These are phyloP conservation scores for Teleopsis dalmanni DNA, from an alignment of 1,140 invertebrate genomes.

Conservation along the genomic window DNA sequence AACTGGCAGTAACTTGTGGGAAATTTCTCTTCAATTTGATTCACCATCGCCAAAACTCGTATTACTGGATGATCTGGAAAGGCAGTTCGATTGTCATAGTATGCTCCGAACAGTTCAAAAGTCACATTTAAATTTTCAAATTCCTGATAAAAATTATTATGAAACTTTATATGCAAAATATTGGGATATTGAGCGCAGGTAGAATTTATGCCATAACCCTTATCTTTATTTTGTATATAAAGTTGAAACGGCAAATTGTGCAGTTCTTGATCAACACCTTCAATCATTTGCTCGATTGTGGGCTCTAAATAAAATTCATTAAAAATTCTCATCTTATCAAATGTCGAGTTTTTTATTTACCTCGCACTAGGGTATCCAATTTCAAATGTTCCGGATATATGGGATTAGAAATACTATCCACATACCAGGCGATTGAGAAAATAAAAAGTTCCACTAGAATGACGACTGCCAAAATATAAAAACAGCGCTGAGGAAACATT, in stretches of 20 bases:
- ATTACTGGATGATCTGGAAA: constrained; percentile 63
- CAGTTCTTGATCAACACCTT: constrained; percentile 22
- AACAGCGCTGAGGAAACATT: too few species aligned
- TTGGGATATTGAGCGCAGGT: constrained; percentile 24
- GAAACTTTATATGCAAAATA: constrained; percentile 22
- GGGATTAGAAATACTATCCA: too few species aligned
- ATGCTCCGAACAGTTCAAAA: constrained; percentile 81
- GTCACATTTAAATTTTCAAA: constrained; percentile 69
- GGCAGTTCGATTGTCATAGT: constrained; percentile 68
- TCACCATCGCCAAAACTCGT: constrained; percentile 76
- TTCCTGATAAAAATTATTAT: constrained; percentile 63
- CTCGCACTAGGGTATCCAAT: too few species aligned
- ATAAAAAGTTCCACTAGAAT: too few species aligned
- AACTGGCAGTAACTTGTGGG: constrained; percentile 65
- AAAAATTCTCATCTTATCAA: too few species aligned
- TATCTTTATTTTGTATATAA: constrained; percentile 18
- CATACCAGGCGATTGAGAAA: too few species aligned
- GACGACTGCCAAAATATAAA: too few species aligned
- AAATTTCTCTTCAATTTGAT: constrained; percentile 64
- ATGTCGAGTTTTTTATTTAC: too few species aligned
- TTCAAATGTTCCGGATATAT: too few species aligned
- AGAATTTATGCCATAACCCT: constrained; percentile 6
- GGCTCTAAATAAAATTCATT: too few species aligned
- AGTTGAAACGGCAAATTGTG: constrained; percentile 29
- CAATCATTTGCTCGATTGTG: too few species aligned